These are phyloP conservation scores for Sigmodon hispidus DNA, from an alignment of 2,113 vertebrate genomes.

Conservation along the genomic window DNA sequence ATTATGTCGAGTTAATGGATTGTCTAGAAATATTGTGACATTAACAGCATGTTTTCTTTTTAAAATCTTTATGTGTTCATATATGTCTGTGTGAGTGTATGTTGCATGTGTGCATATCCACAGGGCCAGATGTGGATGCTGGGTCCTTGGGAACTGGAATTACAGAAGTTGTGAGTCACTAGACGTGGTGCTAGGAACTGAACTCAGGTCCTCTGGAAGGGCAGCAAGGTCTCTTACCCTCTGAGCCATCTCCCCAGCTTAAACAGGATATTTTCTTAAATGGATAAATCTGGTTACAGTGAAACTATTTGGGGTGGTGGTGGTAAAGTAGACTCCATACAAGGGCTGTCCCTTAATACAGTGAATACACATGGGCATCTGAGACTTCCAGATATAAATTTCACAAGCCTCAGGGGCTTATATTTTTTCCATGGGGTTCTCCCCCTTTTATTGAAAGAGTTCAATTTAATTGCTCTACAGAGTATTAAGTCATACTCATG, in stretches of 20 bases:
- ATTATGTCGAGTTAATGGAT: background rate
- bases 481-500: background rate
- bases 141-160: background rate
- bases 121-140: background rate
- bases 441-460: background rate
- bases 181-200: background rate
- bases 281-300: background rate
- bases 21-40: background rate
- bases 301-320: background rate
- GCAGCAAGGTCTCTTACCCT: background rate
- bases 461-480: slow-evolving; percentile 12
- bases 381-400: background rate
- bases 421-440: background rate
- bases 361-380: background rate
- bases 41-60: background rate
- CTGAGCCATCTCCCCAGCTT: background rate
- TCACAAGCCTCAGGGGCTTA: background rate
- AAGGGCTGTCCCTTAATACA: background rate
- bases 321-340: background rate
- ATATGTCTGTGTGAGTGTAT: background rate
- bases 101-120: background rate
- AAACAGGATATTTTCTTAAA: background rate
- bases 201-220: background rate
- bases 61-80: background rate
- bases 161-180: background rate